Conservation (phyloP, 2,888 invertebrate genomes). For the Andrena bucephala region DNA sequence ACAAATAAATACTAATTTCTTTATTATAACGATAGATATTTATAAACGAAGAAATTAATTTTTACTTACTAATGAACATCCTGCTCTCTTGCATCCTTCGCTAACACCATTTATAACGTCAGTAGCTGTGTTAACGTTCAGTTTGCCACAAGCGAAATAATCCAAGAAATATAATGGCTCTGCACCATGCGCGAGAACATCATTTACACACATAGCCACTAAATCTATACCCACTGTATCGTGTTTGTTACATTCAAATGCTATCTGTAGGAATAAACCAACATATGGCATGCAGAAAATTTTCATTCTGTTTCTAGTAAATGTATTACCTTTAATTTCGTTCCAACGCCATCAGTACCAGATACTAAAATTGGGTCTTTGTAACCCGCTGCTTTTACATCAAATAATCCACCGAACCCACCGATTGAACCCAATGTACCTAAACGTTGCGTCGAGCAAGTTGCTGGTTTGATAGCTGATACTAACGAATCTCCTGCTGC, state of each 20-base stretch:
- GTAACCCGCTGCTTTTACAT: conserved; percentile 91
- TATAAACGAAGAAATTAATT: not conserved
- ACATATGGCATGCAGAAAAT: not conserved
- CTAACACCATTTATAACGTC: conserved; percentile 94
- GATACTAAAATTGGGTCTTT: conserved; percentile 95
- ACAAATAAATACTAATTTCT: not conserved
- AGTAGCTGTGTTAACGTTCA: conserved; percentile 91
- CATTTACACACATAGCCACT: conserved; percentile 99
- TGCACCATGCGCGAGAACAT: conserved; percentile 97
- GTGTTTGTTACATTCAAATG: conserved; percentile 92
- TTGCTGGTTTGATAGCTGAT: conserved; percentile 92
- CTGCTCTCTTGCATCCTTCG: conserved; percentile 94
- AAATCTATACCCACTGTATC: conserved; percentile 96
- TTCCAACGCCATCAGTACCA: conserved; percentile 98
- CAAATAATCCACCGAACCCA: conserved; percentile 97
- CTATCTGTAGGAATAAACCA: conserved; percentile 88
- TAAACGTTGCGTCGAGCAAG: conserved; percentile 91
- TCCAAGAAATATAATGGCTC: conserved; percentile 98
- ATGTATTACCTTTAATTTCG: conserved; percentile 93
- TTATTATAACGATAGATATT: not conserved
- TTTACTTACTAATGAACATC: conserved; percentile 92
- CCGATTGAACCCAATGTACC: conserved; percentile 95
- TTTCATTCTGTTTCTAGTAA: not conserved
- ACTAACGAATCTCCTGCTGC: conserved; percentile 96
- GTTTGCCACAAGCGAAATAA: conserved; percentile 96